Base-by-base conservation (phyloP, 2,113 vertebrate genomes). In the Nycticorax nycticorax region DNA sequence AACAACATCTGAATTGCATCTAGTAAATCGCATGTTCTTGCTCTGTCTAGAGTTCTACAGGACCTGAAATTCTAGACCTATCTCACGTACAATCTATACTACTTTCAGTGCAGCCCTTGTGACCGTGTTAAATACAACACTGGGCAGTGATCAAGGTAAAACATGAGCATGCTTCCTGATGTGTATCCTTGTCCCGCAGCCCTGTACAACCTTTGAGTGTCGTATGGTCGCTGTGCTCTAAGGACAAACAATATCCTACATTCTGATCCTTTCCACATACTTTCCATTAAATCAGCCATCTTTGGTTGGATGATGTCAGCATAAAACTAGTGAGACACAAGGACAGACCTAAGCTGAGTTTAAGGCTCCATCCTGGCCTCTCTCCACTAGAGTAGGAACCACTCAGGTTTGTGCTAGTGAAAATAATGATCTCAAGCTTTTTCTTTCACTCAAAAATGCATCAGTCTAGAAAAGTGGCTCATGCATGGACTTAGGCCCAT, bases 281-380 rank as follows among this genome's bases (percentile, higher is more conserved):
- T 72, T 81, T 69, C 17, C 0, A 0, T 64, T 20, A 90, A 22
- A 8, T 22, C 12, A 84, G 6, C 5, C 50, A 71, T 9, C 5
- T 60, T 69, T 69, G 21, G 10, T 15, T 84, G 32, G 21, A 23
- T 68, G 14, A 59, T 16, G 6, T 32, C 48, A 81, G 22, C 43
- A 19, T 37, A 39, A 92, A 83, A 39, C 5, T 26, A 39, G 3
- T 28, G 43, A 57, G 47, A 53, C 3, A 19, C 27, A 52, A 64
- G 8, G 8, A 47, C 3, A 74, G 18, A 67, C 3, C 8, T 53
- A 48, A 48, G 3, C 2, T 45, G 24, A 30, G 9, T 37, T 48
- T 37, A 56, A 4, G 18, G 12, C 9, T 87, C 45, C 45, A 33
- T 33, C 45, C 12, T 77, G 33, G 4, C 8, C 48, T 60, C 8